Percentiles rank a stretch among this genome's conserved stretches.
These are phyloP conservation scores for Ctenoplectra terminalis DNA, from an alignment of 1,140 invertebrate genomes.

Conservation along the genomic window DNA sequence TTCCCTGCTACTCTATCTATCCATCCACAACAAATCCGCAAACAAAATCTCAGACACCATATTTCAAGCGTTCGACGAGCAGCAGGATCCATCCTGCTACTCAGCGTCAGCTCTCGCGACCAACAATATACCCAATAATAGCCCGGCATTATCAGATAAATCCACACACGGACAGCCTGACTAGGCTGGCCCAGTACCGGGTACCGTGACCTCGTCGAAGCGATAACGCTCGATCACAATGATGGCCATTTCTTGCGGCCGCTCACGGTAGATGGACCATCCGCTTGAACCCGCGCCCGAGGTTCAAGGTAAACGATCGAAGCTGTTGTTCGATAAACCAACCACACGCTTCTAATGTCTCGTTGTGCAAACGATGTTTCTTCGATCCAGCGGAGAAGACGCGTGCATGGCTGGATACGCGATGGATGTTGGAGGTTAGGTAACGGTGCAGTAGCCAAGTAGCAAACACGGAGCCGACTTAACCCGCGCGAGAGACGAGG, in stretches of 20 bases:
- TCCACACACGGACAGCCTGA: conserved; percentile 5
- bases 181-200: conserved; percentile 41
- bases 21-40: no score
- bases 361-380: conserved; percentile 31
- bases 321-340: conserved; percentile 37
- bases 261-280: conserved; percentile 17
- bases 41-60: no score
- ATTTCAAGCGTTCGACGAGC: background rate
- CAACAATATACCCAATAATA: conserved; percentile 30
- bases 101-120: background rate
- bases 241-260: conserved; percentile 44
- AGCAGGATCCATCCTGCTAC: background rate
- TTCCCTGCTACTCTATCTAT: no score
- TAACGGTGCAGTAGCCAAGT: conserved; percentile 79
- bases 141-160: conserved; percentile 41
- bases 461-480: conserved; percentile 76
- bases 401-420: conserved; percentile 55
- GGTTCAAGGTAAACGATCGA: conserved; percentile 51
- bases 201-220: conserved; percentile 30
- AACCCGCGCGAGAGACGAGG: conserved; percentile 58
- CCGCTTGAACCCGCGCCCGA: conserved; percentile 44
- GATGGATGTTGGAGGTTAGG: conserved; percentile 75
- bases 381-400: conserved; percentile 43
- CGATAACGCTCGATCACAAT: conserved; percentile 58
- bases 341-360: conserved; percentile 18